Percentiles rank a stretch among this genome's conserved stretches.
Evolutionary conservation across 37 sponge, comb jelly and placozoan species (phyloP).

Genomic region (Crambe crambe): DNA sequence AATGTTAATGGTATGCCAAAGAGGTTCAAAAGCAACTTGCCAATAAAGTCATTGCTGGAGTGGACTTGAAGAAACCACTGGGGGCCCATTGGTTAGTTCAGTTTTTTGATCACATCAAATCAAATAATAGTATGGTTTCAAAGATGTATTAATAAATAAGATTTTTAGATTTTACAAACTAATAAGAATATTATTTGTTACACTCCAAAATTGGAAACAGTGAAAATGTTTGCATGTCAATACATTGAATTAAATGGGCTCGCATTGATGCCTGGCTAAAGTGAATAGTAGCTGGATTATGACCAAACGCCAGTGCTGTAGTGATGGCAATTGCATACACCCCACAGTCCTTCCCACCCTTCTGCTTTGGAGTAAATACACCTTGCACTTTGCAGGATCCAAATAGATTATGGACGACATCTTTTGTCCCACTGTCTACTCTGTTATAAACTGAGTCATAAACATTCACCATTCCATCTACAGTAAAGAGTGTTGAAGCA

Average conservation of each 20-base stretch:
- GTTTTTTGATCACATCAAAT: conserved; percentile 42
- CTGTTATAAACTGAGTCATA: conserved; percentile 31
- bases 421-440: conserved; percentile 24
- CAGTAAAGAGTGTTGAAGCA: conserved; percentile 38
- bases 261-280: conserved; percentile 44
- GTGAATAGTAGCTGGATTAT: conserved; percentile 22
- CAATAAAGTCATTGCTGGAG: not conserved
- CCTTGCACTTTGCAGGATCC: not conserved
- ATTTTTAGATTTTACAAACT: conserved; percentile 14
- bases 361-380: conserved; percentile 1
- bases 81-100: conserved; percentile 62
- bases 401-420: conserved; percentile 19
- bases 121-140: conserved; percentile 19
- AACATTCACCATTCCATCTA: conserved; percentile 3
- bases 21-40: conserved; percentile 29
- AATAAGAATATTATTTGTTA: no score
- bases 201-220: conserved; percentile 36
- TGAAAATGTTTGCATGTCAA: conserved; percentile 12
- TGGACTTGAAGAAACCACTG: conserved; percentile 51
- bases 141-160: conserved; percentile 64
- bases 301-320: conserved; percentile 36
- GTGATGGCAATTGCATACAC: conserved; percentile 32
- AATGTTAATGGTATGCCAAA: conserved; percentile 52
- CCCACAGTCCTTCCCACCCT: conserved; percentile 12
- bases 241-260: conserved; percentile 42